Percentiles rank a stretch among this genome's conserved stretches.
phyloP scores from a whole-genome alignment of 2,888 invertebrate species.

The Junonia oenone region DNA sequence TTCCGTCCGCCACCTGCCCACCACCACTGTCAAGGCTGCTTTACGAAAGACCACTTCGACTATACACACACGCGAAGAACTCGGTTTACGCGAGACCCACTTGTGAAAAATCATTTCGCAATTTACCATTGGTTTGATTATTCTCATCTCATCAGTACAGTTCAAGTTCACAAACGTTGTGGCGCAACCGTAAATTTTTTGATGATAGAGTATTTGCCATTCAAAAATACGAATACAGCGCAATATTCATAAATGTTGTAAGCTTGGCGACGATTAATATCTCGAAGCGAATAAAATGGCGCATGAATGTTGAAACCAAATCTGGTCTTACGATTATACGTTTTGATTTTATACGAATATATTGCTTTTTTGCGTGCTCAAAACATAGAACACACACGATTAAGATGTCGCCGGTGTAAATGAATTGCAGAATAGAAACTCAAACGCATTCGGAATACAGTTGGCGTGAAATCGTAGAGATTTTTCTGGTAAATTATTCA shows the following conservation, averaged over 20 bases:
- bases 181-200: neutral
- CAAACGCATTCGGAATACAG: constrained; percentile 73
- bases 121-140: constrained; percentile 21
- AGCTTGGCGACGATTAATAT: neutral
- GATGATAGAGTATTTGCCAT: constrained; percentile 1
- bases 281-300: neutral
- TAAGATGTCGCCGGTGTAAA: constrained; percentile 58
- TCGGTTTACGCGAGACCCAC: constrained; percentile 46
- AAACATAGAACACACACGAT: constrained; percentile 39
- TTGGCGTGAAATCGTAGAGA: constrained; percentile 77
- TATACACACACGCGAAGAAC: constrained; percentile 41
- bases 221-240: neutral
- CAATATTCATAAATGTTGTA: neutral
- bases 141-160: constrained; percentile 11
- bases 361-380: neutral
- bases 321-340: neutral
- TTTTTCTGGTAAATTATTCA: constrained; percentile 80
- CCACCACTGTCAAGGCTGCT: constrained; percentile 72
- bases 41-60: constrained; percentile 47
- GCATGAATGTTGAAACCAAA: neutral
- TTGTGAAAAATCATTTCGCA: constrained; percentile 41
- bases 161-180: constrained; percentile 31
- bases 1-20: constrained; percentile 63
- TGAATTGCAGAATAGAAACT: constrained; percentile 73
- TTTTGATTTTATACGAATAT: neutral